These are phyloP conservation scores for Ivindomyrus marchei DNA, from an alignment of 2,113 vertebrate species.

Conservation along the genomic window DNA sequence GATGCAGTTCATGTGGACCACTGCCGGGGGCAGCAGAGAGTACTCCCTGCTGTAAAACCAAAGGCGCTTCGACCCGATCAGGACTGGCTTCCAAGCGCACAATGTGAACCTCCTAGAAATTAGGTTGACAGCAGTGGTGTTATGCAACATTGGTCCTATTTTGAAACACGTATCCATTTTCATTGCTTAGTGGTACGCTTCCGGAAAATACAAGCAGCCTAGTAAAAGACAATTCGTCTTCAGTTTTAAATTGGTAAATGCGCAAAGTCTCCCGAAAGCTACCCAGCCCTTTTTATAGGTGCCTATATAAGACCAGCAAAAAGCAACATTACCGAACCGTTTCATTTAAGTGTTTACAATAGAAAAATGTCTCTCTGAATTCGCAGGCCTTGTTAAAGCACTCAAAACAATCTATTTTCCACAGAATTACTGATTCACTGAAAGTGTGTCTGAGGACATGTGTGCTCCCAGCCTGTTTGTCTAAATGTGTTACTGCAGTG, in stretches of 20 bases:
- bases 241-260: slow-evolving; percentile 46
- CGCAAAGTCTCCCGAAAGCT: slow-evolving; percentile 35
- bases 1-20: neutral
- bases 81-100: neutral
- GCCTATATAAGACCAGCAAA: slow-evolving; percentile 39
- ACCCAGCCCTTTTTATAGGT: slow-evolving; percentile 51
- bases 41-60: neutral
- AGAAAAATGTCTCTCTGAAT: slow-evolving; percentile 35
- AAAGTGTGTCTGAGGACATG: slow-evolving; percentile 47
- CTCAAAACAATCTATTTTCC: slow-evolving; percentile 48
- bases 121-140: slow-evolving; percentile 26
- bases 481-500: slow-evolving; percentile 38
- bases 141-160: slow-evolving; percentile 51
- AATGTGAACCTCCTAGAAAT: neutral
- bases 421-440: slow-evolving; percentile 41
- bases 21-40: neutral
- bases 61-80: neutral
- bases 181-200: slow-evolving; percentile 57
- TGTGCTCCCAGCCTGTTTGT: slow-evolving; percentile 48
- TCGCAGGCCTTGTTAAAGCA: slow-evolving; percentile 50
- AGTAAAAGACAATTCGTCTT: slow-evolving; percentile 53
- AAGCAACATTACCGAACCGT: slow-evolving; percentile 39
- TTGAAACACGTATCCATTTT: slow-evolving; percentile 40
- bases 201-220: slow-evolving; percentile 49
- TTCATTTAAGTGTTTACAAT: slow-evolving; percentile 56